phyloP scores from a whole-genome alignment of 2,113 vertebrate species.

The Albula glossodonta region DNA sequence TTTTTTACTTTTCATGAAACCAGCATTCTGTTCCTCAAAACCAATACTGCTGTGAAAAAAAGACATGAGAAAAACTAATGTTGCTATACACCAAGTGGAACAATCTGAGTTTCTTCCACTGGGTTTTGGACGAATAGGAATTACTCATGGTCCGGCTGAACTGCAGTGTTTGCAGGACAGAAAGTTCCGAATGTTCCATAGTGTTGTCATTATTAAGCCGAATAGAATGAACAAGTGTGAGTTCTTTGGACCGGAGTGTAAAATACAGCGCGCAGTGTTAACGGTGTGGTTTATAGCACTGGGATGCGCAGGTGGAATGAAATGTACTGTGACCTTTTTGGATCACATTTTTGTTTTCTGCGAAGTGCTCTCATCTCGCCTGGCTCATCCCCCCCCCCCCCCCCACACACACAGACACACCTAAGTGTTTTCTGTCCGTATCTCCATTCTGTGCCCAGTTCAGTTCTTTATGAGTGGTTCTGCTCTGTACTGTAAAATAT shows the following conservation, averaged over 20 bases:
- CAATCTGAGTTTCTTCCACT: not conserved
- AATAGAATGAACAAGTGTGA: not conserved
- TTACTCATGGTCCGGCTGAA: not conserved
- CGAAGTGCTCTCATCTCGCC: not conserved
- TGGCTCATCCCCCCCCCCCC: not conserved
- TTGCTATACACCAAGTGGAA: not conserved
- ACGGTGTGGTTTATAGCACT: constrained; percentile 6
- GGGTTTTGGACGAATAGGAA: not conserved
- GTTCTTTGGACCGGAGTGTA: not conserved
- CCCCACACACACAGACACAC: no score
- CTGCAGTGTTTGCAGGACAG: not conserved
- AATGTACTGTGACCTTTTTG: constrained; percentile 1
- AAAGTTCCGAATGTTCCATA: not conserved
- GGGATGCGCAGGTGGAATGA: not conserved
- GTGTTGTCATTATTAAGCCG: not conserved
- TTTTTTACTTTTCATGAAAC: no score
- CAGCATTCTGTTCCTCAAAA: not conserved
- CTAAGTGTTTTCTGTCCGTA: not conserved
- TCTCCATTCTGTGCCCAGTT: not conserved
- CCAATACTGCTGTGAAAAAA: not conserved
- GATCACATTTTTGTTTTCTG: not conserved
- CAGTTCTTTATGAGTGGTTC: not conserved
- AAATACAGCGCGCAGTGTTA: not conserved
- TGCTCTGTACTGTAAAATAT: constrained; percentile 28
- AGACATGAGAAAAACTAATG: not conserved